phyloP scores from a whole-genome alignment of 2,888 invertebrate species.

The Glyphotaelius pellucidus region DNA sequence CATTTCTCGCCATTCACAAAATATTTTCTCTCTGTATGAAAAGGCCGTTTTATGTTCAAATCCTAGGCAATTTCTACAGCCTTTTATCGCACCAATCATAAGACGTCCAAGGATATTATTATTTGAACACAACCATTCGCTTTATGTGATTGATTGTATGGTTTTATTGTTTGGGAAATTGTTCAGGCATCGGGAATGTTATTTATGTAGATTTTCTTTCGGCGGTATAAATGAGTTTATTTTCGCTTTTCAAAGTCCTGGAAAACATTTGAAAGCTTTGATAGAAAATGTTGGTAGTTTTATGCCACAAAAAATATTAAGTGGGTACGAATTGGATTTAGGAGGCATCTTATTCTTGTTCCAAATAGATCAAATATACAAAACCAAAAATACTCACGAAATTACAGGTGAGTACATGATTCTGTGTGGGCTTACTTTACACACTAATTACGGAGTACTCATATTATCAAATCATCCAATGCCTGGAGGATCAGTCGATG shows the following conservation, averaged over 20 bases:
- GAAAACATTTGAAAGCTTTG: background rate
- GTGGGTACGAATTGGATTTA: background rate
- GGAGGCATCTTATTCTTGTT: background rate
- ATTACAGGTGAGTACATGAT: background rate
- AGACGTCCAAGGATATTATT: slow-evolving; percentile 8
- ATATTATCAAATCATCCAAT: slow-evolving; percentile 1
- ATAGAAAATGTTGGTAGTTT: background rate
- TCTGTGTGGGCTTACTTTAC: slow-evolving; percentile 40
- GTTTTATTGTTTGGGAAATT: slow-evolving; percentile 9
- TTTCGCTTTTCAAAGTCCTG: background rate
- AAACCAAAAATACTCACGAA: background rate
- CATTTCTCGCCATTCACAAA: slow-evolving; percentile 7
- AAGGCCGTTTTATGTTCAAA: slow-evolving; percentile 17
- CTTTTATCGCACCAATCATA: slow-evolving; percentile 15
- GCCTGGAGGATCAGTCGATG: background rate
- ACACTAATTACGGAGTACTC: slow-evolving; percentile 29
- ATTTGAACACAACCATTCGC: background rate
- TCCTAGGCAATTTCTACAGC: slow-evolving; percentile 9
- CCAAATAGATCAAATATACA: background rate
- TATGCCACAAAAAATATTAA: background rate
- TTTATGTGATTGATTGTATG: slow-evolving; percentile 9
- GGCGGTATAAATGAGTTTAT: background rate
- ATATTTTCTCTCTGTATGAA: slow-evolving; percentile 13
- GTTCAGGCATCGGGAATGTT: background rate
- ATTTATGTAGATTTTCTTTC: background rate